These are phyloP conservation scores for Encarsia formosa DNA, from an alignment of 2,888 invertebrate species.

Conservation along the genomic window DNA sequence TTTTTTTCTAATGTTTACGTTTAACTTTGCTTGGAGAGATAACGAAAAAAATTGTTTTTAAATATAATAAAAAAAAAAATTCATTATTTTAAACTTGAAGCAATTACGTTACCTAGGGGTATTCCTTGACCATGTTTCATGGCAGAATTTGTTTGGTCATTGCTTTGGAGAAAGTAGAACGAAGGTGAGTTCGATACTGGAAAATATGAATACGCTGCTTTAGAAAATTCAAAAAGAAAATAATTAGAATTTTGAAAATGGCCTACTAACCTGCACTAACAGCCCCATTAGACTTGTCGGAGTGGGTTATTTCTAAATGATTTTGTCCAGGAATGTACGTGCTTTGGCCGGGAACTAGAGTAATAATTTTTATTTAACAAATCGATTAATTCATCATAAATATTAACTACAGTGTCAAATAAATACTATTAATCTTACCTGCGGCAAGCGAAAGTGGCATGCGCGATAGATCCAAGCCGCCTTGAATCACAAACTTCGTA, in stretches of 20 bases:
- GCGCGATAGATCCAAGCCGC: constrained; percentile 4
- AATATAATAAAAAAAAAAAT: background rate
- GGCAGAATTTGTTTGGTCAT: constrained; percentile 6
- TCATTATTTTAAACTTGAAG: background rate
- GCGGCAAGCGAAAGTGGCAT: constrained; percentile 3
- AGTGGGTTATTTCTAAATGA: constrained; percentile 2
- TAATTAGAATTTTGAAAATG: background rate
- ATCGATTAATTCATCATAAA: no score
- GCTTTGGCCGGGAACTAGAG: no score
- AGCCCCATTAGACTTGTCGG: constrained; percentile 3
- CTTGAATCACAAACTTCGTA: constrained; percentile 19
- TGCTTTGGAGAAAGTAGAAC: constrained; percentile 3
- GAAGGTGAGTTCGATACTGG: constrained; percentile 1
- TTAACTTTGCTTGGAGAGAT: background rate
- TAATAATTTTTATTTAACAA: no score
- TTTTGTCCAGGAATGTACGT: constrained; percentile 3
- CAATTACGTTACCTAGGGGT: constrained; percentile 10
- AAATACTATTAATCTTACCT: constrained; percentile 5
- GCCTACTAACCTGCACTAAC: constrained; percentile 6
- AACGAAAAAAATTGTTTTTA: background rate
- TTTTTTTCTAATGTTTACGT: background rate
- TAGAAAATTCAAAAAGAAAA: background rate
- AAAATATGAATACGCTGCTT: background rate
- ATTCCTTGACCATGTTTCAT: background rate
- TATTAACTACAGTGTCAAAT: background rate